Evolutionary conservation across 2,113 vertebrate genomes (phyloP), one percentile per base, ranked within the genome.

Genomic region (Uria aalge): DNA sequence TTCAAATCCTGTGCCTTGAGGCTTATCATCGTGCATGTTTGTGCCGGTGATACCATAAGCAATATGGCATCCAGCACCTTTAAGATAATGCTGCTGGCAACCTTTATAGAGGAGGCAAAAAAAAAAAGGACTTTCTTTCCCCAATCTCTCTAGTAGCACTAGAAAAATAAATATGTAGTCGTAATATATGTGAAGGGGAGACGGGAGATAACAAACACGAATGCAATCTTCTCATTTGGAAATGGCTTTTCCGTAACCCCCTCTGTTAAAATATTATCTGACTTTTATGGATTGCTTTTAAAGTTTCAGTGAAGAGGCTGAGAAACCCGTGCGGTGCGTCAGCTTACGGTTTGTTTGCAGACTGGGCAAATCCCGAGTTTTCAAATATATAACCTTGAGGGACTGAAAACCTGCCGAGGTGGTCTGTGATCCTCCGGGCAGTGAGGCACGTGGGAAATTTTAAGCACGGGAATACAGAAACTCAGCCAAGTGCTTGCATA

Each of bases 401-500:
- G 85, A 73, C 93, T 90, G 12, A 94, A 93, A 93, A 88, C 80
- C 92, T 89, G 92, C 84, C 72, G 93, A 95, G 95, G 93, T 94
- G 77, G 91, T 88, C 86, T 82, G 86, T 83, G 92, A 92, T 94
- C 74, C 86, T 96, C 86, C 80, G 82, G 84, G 94, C 91, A 92
- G 66, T 67, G 23, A 83, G 57, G 89, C 95, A 83, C 85, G 50
- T 64, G 94, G 86, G 67, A 86, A 82, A 92, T 75, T 94, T 89
- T 82, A 82, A 95, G 89, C 62, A 64, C 87, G 84, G 47, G 91
- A 91, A 85, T 69, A 90, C 40, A 79, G 78, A 79, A 94, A 68
- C 80, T 91, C 90, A 66, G 92, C 93, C 92, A 97, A 92, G 66
- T 73, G 84, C 92, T 92, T 95, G 95, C 80, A 90, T 78, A 96